These are phyloP conservation scores for Prosopocoilus inquinatus DNA, from an alignment of 2,888 invertebrate genomes.

Conservation along the genomic window DNA sequence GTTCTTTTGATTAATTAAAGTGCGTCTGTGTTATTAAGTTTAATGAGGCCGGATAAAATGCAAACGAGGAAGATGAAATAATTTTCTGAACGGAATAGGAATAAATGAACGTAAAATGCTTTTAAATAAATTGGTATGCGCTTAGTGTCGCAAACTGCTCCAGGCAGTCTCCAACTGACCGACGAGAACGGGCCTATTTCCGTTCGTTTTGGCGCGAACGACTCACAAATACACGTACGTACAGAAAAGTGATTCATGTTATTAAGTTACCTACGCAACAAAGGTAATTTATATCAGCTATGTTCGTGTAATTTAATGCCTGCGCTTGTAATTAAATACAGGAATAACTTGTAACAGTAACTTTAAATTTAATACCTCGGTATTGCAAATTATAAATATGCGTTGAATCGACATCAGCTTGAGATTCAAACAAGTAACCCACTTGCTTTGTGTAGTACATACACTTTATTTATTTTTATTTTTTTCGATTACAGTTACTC, in stretches of 20 bases:
- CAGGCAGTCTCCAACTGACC: slow-evolving; percentile 11
- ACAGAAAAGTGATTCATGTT: slow-evolving; percentile 5
- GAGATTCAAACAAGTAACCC: no score
- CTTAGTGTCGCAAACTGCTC: slow-evolving; percentile 23
- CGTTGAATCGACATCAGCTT: background rate
- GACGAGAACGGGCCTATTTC: slow-evolving; percentile 11
- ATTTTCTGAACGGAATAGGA: no score
- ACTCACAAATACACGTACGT: background rate
- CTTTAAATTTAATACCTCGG: no score
- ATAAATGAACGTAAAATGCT: no score
- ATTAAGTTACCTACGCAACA: slow-evolving; percentile 8
- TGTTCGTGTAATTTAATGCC: slow-evolving; percentile 1
- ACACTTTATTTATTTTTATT: no score
- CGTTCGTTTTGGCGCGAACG: slow-evolving; percentile 14
- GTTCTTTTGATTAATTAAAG: no score
- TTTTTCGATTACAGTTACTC: no score
- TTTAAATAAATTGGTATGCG: no score
- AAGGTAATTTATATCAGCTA: background rate
- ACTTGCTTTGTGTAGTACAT: no score
- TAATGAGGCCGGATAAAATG: no score
- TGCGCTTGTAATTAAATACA: background rate
- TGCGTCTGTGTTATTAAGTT: no score
- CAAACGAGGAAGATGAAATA: no score
- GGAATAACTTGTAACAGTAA: background rate
- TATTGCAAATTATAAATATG: background rate